A percentile compares a stretch with the other conserved stretches of the same genome.
phyloP scores from a whole-genome alignment of 1,140 invertebrate genomes.

The Apis laboriosa region DNA sequence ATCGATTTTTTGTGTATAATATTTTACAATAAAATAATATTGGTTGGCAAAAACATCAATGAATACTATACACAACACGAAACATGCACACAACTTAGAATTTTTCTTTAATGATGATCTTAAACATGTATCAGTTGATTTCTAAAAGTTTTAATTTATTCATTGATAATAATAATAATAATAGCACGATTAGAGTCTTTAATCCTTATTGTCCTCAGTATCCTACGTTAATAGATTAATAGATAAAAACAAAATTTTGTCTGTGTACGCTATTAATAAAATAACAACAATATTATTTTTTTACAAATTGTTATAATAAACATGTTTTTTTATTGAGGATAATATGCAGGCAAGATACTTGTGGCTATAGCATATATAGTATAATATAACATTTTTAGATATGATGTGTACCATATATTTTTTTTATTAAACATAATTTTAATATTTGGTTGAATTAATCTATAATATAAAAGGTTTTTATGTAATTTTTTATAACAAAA shows the following conservation, averaged over 20 bases:
- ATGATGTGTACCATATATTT: constrained; percentile 46
- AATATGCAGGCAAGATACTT: constrained; percentile 62
- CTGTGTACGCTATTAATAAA: constrained; percentile 45
- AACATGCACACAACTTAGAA: constrained; percentile 70
- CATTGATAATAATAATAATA: constrained; percentile 48
- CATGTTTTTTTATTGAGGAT: constrained; percentile 22
- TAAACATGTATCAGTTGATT: constrained; percentile 51
- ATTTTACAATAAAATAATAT: constrained; percentile 64
- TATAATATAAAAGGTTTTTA: not conserved
- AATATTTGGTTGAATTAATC: not conserved
- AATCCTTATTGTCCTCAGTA: constrained; percentile 32
- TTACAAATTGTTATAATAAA: constrained; percentile 22
- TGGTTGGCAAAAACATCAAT: constrained; percentile 64
- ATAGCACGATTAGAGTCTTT: constrained; percentile 49
- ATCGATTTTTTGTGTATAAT: constrained; percentile 72
- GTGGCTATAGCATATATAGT: constrained; percentile 47
- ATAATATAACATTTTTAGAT: constrained; percentile 32
- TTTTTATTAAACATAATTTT: not conserved
- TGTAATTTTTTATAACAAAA: not conserved
- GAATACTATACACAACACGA: constrained; percentile 74
- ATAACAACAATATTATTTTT: constrained; percentile 33
- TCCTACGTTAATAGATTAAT: constrained; percentile 40
- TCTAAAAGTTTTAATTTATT: constrained; percentile 55
- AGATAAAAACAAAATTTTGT: constrained; percentile 58
- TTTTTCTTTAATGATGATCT: constrained; percentile 55